These are phyloP conservation scores for Latrodectus geometricus DNA, from an alignment of 1,140 invertebrate genomes.

Conservation along the genomic window DNA sequence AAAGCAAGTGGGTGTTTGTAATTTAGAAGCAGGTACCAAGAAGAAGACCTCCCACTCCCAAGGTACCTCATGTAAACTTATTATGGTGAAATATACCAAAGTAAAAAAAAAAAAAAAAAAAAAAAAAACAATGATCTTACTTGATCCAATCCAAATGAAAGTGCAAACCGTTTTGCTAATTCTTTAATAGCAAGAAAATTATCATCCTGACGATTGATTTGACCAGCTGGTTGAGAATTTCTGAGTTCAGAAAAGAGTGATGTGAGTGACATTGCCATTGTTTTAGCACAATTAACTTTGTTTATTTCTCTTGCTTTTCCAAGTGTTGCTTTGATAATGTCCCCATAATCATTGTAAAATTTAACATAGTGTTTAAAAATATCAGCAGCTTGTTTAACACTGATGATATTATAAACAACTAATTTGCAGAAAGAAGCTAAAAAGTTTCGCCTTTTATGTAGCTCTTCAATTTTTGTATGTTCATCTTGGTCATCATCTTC, in stretches of 20 bases:
- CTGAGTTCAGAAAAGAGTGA: slow-evolving; percentile 83
- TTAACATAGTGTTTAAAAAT: slow-evolving; percentile 98
- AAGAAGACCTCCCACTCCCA: too few relatives aligned
- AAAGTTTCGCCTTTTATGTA: slow-evolving; percentile 96
- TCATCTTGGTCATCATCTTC: slow-evolving; percentile 86
- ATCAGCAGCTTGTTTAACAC: slow-evolving; percentile 88
- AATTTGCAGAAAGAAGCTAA: slow-evolving; percentile 97
- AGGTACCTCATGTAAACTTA: too few relatives aligned
- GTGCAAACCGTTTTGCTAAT: slow-evolving; percentile 94
- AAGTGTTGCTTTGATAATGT: slow-evolving; percentile 97
- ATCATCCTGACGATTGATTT: slow-evolving; percentile 74
- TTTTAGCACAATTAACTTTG: slow-evolving; percentile 95
- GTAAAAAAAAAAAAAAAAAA: not conserved
- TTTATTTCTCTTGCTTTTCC: slow-evolving; percentile 97
- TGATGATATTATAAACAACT: slow-evolving; percentile 96
- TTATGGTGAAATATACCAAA: not conserved
- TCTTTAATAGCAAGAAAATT: slow-evolving; percentile 91
- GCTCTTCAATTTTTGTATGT: slow-evolving; percentile 92
- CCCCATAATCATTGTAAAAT: slow-evolving; percentile 99
- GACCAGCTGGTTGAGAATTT: slow-evolving; percentile 69
- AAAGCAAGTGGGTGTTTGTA: too few relatives aligned
- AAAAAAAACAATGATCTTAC: slow-evolving; percentile 10
- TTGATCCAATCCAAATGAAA: slow-evolving; percentile 97
- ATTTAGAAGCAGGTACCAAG: too few relatives aligned
- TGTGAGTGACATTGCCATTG: slow-evolving; percentile 91